Evolutionary conservation across 2,113 vertebrate genomes (phyloP).

Genomic region (Archocentrus centrarchus): DNA sequence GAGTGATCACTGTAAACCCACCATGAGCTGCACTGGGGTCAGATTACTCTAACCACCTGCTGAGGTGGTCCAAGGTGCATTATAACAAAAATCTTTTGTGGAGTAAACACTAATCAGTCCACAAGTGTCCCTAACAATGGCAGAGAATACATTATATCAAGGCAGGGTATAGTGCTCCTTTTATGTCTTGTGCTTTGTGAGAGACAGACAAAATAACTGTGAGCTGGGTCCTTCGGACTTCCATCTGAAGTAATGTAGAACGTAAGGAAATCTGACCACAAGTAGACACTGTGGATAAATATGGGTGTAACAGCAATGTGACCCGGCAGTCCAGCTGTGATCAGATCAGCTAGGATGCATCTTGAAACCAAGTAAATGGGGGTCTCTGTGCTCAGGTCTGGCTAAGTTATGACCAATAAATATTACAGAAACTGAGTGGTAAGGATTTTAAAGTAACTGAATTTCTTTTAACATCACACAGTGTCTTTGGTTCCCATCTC

Average conservation of each 20-base stretch:
- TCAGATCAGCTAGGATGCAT: neutral
- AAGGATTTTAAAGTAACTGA: conserved; percentile 15
- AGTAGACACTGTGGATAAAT: neutral
- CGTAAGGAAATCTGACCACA: neutral
- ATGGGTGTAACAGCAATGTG: neutral
- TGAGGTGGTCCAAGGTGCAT: too few species aligned
- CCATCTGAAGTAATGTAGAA: neutral
- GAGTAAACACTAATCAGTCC: too few species aligned
- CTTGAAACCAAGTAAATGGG: neutral
- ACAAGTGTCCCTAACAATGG: too few species aligned
- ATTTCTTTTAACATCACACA: conserved; percentile 13
- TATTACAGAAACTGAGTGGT: neutral
- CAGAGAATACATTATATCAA: too few species aligned
- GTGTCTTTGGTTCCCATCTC: neutral
- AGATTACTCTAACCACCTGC: neutral
- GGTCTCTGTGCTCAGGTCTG: neutral
- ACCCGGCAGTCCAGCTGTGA: neutral
- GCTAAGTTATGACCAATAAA: neutral
- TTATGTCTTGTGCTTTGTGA: too few species aligned
- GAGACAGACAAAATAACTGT: neutral
- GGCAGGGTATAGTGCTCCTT: too few species aligned
- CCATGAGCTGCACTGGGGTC: neutral
- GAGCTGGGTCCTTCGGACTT: neutral
- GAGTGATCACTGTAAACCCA: neutral
- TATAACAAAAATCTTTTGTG: too few species aligned